Conservation (phyloP, 2,797 vertebrate species). For the Sebastes kiyomatsui region DNA sequence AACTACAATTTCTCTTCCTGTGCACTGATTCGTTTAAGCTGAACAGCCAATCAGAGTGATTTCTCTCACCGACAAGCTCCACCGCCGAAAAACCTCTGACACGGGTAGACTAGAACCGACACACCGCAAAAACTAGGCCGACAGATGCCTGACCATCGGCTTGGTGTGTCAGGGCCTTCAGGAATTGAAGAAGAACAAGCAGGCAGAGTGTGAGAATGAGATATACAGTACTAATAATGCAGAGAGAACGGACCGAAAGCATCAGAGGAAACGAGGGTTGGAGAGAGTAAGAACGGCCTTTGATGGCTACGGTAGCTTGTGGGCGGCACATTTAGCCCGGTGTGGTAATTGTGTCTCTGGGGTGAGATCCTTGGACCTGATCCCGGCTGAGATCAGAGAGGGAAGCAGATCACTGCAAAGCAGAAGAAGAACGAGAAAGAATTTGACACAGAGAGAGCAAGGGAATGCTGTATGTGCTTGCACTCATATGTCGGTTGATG, state of each 20-base stretch:
- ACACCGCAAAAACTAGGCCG: no score
- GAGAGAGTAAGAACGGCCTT: slow-evolving; percentile 48
- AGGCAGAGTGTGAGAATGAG: slow-evolving; percentile 29
- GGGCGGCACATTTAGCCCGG: slow-evolving; percentile 72
- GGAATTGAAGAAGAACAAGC: slow-evolving; percentile 2
- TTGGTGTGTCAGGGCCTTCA: not conserved
- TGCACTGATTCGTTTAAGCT: no score
- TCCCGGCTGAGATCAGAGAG: slow-evolving; percentile 71
- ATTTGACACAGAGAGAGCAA: slow-evolving; percentile 22
- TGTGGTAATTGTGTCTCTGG: slow-evolving; percentile 80
- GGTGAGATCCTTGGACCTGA: slow-evolving; percentile 71
- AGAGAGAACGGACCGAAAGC: slow-evolving; percentile 35
- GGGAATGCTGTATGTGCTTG: not conserved
- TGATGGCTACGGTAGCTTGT: slow-evolving; percentile 66
- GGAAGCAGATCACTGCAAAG: slow-evolving; percentile 52
- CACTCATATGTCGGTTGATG: not conserved
- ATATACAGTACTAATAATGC: slow-evolving; percentile 26
- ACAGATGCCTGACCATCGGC: no score
- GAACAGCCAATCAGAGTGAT: no score
- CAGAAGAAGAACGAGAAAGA: slow-evolving; percentile 35
- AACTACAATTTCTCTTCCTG: no score
- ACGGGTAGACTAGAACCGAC: no score
- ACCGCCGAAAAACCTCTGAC: no score
- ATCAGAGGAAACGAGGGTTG: slow-evolving; percentile 37
- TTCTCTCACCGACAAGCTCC: no score